phyloP scores from a whole-genome alignment of 2,888 invertebrate genomes.

The Agrochola lota region DNA sequence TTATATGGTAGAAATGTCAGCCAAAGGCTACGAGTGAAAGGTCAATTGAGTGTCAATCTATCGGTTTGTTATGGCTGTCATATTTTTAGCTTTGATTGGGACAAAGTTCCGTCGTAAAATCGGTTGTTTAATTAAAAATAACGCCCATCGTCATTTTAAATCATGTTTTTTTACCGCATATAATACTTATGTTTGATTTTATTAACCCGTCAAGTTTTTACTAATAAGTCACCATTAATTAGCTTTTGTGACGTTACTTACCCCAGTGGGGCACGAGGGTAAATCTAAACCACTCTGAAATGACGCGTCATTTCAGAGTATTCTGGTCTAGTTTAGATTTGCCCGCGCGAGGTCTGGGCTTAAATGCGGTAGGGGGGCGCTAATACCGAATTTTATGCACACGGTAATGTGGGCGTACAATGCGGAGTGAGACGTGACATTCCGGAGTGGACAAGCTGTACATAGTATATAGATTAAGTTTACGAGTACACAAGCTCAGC shows the following conservation, averaged over 20 bases:
- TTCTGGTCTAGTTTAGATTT: too few species aligned
- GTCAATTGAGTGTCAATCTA: conserved; percentile 10
- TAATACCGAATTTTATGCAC: too few species aligned
- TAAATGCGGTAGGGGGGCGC: too few species aligned
- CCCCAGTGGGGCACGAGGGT: neutral
- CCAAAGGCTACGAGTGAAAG: neutral
- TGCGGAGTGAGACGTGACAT: too few species aligned
- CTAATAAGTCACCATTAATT: neutral
- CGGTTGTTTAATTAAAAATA: neutral
- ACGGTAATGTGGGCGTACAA: too few species aligned
- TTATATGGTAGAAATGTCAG: conserved; percentile 8
- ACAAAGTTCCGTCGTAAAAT: neutral
- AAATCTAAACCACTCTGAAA: too few species aligned
- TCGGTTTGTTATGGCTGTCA: neutral
- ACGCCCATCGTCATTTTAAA: too few species aligned
- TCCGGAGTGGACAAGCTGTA: too few species aligned
- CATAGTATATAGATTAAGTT: neutral
- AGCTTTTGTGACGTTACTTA: neutral
- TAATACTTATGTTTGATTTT: too few species aligned
- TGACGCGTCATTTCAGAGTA: too few species aligned
- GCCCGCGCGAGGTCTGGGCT: too few species aligned
- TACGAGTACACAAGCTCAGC: neutral
- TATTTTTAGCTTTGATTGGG: neutral
- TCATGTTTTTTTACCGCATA: too few species aligned
- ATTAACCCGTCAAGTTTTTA: neutral